Percentiles rank a stretch among this genome's conserved stretches.
phyloP scores from a whole-genome alignment of 1,140 invertebrate species.

The Mercenaria mercenaria region DNA sequence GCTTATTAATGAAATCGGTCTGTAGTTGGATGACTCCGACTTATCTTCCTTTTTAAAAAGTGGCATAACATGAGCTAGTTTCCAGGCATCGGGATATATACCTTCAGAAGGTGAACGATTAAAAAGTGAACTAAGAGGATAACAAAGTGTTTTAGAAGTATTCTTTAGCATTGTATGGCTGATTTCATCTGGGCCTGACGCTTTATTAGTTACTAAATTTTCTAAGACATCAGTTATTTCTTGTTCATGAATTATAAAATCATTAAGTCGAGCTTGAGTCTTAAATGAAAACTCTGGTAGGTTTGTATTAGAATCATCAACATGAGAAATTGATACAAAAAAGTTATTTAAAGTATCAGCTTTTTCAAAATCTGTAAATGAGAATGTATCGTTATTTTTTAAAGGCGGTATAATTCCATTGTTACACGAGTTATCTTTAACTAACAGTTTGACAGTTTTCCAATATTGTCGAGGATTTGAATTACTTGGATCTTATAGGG shows the following conservation, averaged over 20 bases:
- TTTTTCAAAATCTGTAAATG: background rate
- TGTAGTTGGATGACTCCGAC: constrained; percentile 14
- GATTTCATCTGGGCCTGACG: too few species aligned
- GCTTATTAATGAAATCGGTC: constrained; percentile 45
- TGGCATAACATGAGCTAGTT: constrained; percentile 16
- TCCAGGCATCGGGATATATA: constrained; percentile 5
- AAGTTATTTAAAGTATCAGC: background rate
- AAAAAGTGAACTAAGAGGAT: constrained; percentile 22
- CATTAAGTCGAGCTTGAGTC: background rate
- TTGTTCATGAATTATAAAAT: background rate
- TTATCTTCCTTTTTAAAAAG: constrained; percentile 55
- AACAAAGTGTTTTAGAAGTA: background rate
- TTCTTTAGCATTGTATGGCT: constrained; percentile 26
- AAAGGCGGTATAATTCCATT: background rate
- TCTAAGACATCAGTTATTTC: background rate
- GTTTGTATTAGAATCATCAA: too few species aligned
- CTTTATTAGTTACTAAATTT: too few species aligned
- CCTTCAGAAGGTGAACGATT: background rate
- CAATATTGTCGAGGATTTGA: background rate
- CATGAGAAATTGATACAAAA: too few species aligned
- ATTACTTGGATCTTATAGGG: background rate
- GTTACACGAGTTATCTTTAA: background rate
- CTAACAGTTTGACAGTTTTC: background rate
- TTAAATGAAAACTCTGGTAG: constrained; percentile 8
- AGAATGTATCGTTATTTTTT: background rate